phyloP scores from a whole-genome alignment of 2,113 vertebrate genomes.

The Channa argus region DNA sequence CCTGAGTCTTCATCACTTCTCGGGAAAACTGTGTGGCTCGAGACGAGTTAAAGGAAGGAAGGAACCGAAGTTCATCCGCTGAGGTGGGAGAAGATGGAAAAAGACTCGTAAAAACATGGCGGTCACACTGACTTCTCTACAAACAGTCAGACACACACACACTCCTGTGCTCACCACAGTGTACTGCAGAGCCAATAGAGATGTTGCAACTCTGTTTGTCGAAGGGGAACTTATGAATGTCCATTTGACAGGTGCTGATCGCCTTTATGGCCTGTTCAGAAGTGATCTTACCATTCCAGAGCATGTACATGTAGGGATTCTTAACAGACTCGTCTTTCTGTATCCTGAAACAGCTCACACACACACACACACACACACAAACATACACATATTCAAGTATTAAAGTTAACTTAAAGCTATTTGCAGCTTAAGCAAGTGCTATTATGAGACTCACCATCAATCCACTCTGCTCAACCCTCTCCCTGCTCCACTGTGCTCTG shows the following conservation, averaged over 20 bases:
- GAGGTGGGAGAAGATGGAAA: neutral
- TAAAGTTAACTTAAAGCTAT: neutral
- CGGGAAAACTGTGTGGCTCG: slow-evolving; percentile 68
- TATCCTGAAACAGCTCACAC: slow-evolving; percentile 53
- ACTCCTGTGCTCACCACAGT: slow-evolving; percentile 50
- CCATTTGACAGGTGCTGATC: slow-evolving; percentile 76
- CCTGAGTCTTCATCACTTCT: slow-evolving; percentile 63
- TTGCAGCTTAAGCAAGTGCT: too few species aligned
- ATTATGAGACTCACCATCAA: too few species aligned
- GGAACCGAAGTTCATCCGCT: slow-evolving; percentile 56
- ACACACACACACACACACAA: neutral
- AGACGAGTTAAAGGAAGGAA: slow-evolving; percentile 70
- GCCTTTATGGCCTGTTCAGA: slow-evolving; percentile 61
- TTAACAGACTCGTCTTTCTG: slow-evolving; percentile 59
- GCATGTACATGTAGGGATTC: slow-evolving; percentile 47
- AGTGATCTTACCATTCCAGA: slow-evolving; percentile 28
- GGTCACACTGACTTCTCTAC: too few species aligned
- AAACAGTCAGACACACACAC: neutral
- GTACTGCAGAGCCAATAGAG: slow-evolving; percentile 50
- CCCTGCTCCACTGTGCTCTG: too few species aligned
- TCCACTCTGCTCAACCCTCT: too few species aligned
- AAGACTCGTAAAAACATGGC: too few species aligned
- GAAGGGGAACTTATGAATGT: slow-evolving; percentile 80
- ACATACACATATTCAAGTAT: neutral
- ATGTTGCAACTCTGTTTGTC: slow-evolving; percentile 77